Base-by-base conservation (phyloP, 2,113 vertebrate species). In the Arenaria interpres region DNA sequence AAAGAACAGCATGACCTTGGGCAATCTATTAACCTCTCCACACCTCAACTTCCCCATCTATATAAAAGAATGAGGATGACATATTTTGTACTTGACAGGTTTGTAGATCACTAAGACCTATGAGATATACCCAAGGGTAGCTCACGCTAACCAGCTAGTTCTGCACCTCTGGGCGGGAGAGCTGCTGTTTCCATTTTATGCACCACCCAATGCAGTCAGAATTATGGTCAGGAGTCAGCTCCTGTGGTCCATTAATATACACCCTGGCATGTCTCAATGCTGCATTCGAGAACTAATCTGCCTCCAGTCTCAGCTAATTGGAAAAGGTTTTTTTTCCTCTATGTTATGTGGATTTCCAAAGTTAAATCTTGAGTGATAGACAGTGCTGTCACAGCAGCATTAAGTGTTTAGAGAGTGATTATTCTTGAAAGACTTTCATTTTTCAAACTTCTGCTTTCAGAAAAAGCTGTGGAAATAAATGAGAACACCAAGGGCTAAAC, bases 331-430 rank as follows among this genome's bases (percentile, higher is more conserved):
- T 94, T 94, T 91, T 93, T 41, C 41, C 41, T 90, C 79, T 93
- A 28, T 97, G 96, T 97, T 98, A 97, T 96, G 96, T 83, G 96
- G 96, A 97, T 97, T 98, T 97, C 95, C 94, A 96, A 95, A 98
- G 97, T 98, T 98, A 98, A 98, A 98, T 97, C 97, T 98, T 97
- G 96, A 96, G 96, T 98, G 98, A 98, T 98, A 98, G 97, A 98
- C 98, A 98, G 97, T 94, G 88, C 98, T 98, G 98, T 98, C 98
- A 98, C 97, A 98, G 97, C 97, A 97, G 96, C 89, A 92, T 98
- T 98, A 97, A 98, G 97, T 97, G 98, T 97, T 98, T 97, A 97
- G 95, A 97, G 97, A 98, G 96, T 97, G 93, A 97, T 98, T 97
- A 97, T 97, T 98, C 96, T 91, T 95, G 85, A 87, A 97, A 97